Percentiles rank a stretch among this genome's conserved stretches.
These are phyloP conservation scores for Forbesichthys agassizii DNA, from an alignment of 2,113 vertebrate genomes.

Conservation along the genomic window DNA sequence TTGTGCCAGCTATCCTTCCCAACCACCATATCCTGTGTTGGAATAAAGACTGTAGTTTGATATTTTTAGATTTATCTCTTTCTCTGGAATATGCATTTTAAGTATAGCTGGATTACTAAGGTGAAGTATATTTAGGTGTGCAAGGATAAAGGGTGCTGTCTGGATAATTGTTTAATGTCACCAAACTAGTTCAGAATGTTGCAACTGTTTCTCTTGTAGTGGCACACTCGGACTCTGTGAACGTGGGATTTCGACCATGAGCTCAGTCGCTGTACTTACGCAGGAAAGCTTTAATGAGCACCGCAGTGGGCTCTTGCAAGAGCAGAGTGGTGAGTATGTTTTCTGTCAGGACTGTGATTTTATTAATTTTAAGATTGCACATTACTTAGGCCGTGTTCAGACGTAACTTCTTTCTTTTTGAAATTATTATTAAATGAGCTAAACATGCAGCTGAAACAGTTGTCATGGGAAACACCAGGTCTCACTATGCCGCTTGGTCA, in stretches of 20 bases:
- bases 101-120: too few species aligned
- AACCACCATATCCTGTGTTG: too few species aligned
- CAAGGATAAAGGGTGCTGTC: too few species aligned
- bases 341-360: neutral
- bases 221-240: constrained; percentile 93
- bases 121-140: too few species aligned
- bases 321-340: constrained; percentile 82
- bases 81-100: too few species aligned
- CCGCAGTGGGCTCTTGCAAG: constrained; percentile 92
- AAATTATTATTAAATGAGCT: too few species aligned
- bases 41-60: too few species aligned
- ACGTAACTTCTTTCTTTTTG: too few species aligned
- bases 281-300: constrained; percentile 99
- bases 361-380: neutral
- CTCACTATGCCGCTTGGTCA: too few species aligned
- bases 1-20: neutral
- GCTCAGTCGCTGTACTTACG: constrained; percentile 99
- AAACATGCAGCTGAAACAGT: too few species aligned
- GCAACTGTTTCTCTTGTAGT: constrained; percentile 67
- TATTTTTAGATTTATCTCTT: too few species aligned
- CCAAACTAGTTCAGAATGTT: neutral
- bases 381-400: neutral
- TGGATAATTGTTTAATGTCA: neutral
- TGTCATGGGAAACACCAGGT: too few species aligned
- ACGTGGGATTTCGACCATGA: constrained; percentile 94